These are phyloP conservation scores for Microtus agrestis DNA, from an alignment of 2,797 vertebrate genomes.

Conservation along the genomic window DNA sequence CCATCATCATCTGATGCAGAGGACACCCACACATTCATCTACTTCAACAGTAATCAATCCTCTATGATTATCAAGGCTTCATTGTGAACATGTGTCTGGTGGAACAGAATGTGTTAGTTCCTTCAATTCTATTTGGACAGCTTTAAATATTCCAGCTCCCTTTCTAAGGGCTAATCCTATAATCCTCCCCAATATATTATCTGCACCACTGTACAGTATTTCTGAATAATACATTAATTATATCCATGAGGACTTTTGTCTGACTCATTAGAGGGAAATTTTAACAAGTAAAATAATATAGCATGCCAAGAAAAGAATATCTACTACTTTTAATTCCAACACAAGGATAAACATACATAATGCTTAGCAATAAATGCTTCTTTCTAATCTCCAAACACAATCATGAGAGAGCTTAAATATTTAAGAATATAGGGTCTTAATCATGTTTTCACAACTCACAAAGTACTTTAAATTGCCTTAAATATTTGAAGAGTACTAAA, in stretches of 20 bases:
- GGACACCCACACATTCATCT: not conserved
- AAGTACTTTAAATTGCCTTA: constrained; percentile 37
- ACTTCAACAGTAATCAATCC: not conserved
- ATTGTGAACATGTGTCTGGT: not conserved
- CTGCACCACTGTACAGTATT: not conserved
- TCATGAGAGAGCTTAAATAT: constrained; percentile 1
- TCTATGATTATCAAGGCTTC: not conserved
- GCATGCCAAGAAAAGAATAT: not conserved
- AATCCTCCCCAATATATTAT: not conserved
- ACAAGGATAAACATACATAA: constrained; percentile 20
- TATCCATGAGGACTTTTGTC: not conserved
- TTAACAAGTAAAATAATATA: constrained; percentile 10
- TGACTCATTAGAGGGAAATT: constrained; percentile 35
- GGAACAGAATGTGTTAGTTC: constrained; percentile 10
- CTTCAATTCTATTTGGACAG: not conserved
- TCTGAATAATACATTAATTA: constrained; percentile 49
- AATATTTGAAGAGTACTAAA: constrained; percentile 50
- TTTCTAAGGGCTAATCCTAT: constrained; percentile 7
- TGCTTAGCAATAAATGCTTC: constrained; percentile 17
- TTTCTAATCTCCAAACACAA: constrained; percentile 27
- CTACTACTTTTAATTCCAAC: not conserved
- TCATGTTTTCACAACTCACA: constrained; percentile 62
- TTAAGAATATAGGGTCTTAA: constrained; percentile 11
- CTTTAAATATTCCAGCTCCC: not conserved
- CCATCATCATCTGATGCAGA: not conserved